phyloP scores from a whole-genome alignment of 2,797 vertebrate genomes.

The Leptatherina wallacei region DNA sequence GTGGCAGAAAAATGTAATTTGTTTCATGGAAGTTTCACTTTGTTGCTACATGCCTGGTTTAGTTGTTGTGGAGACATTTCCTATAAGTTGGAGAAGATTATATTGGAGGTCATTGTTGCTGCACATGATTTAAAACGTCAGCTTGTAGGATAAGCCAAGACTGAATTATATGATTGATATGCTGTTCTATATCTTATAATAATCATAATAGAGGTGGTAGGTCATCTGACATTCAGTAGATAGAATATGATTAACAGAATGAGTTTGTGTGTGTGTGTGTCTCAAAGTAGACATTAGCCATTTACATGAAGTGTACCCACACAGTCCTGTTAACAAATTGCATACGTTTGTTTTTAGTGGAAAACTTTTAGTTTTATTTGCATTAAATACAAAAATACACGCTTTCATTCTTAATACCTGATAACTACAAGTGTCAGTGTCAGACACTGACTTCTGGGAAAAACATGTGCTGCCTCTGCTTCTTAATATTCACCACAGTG shows the following conservation, averaged over 20 bases:
- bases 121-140: constrained; percentile 29
- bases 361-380: neutral
- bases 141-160: constrained; percentile 10
- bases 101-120: constrained; percentile 16
- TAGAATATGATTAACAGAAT: neutral
- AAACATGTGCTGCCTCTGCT: neutral
- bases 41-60: constrained; percentile 16
- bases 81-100: constrained; percentile 26
- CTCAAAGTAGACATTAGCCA: neutral
- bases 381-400: neutral
- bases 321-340: neutral
- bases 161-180: constrained; percentile 14
- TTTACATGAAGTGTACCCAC: neutral
- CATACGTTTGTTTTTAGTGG: neutral
- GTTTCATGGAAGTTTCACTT: constrained; percentile 39
- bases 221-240: neutral
- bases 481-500: too few species aligned
- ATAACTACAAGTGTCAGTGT: too few species aligned
- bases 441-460: too few species aligned
- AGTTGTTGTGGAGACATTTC: constrained; percentile 24
- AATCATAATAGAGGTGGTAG: constrained; percentile 3
- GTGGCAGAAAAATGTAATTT: constrained; percentile 46
- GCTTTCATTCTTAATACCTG: neutral
- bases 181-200: constrained; percentile 13
- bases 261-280: neutral